phyloP scores from a whole-genome alignment of 2,888 invertebrate genomes.

The Amiota minor region DNA sequence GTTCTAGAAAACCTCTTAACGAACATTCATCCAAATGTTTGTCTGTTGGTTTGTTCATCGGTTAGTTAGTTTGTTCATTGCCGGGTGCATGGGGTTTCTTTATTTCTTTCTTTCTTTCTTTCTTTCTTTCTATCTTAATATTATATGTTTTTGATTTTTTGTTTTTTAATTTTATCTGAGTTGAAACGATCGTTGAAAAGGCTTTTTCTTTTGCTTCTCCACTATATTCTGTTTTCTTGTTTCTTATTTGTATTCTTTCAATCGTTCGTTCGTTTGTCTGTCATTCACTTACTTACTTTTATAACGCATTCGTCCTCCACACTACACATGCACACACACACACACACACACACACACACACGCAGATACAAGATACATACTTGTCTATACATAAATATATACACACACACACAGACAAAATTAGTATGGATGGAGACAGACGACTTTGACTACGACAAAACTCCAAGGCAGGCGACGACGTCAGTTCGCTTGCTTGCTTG shows the following conservation, averaged over 20 bases:
- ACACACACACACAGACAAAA: slow-evolving; percentile 4
- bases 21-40: too few relatives aligned
- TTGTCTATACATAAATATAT: too few relatives aligned
- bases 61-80: not conserved
- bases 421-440: slow-evolving; percentile 5
- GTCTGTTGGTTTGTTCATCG: too few relatives aligned
- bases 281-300: slow-evolving; percentile 4
- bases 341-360: not conserved
- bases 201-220: not conserved
- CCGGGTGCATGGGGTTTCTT: slow-evolving; percentile 13
- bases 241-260: not conserved
- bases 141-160: not conserved
- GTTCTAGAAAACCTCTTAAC: slow-evolving; percentile 12
- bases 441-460: not conserved
- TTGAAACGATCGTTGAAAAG: slow-evolving; percentile 1
- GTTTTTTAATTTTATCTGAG: not conserved
- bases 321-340: not conserved
- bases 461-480: not conserved
- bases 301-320: slow-evolving; percentile 26
- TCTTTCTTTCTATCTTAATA: not conserved
- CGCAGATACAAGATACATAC: too few relatives aligned
- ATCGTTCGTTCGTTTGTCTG: not conserved
- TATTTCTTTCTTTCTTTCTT: not conserved
- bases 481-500: not conserved
- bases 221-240: slow-evolving; percentile 3